phyloP scores from a whole-genome alignment of 2,113 vertebrate species.

The Echinops telfairi region DNA sequence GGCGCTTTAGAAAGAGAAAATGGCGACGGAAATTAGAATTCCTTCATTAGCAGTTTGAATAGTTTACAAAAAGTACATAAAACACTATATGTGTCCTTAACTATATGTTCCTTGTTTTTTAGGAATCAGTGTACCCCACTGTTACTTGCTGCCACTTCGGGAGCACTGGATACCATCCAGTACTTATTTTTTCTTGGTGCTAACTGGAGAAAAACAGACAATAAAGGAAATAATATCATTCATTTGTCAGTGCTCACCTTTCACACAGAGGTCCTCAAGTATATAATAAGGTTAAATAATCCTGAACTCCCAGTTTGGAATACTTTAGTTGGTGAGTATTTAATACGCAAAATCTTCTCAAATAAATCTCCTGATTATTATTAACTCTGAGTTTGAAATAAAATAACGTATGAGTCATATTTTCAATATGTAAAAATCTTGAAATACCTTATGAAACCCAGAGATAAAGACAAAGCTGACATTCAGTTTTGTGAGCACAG shows the following conservation, averaged over 20 bases:
- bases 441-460: conserved; percentile 19
- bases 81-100: not conserved
- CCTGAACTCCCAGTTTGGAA: conserved; percentile 88
- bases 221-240: conserved; percentile 87
- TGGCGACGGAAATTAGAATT: not conserved
- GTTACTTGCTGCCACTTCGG: conserved; percentile 87
- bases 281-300: conserved; percentile 84
- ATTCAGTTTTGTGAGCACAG: conserved; percentile 15
- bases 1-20: not conserved
- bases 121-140: conserved; percentile 87
- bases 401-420: not conserved
- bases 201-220: conserved; percentile 86
- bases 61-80: not conserved
- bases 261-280: conserved; percentile 86
- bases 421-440: conserved; percentile 44
- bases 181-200: conserved; percentile 86
- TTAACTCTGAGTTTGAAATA: not conserved
- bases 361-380: conserved; percentile 49
- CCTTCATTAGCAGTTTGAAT: not conserved
- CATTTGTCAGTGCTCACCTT: conserved; percentile 88
- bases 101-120: not conserved
- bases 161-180: conserved; percentile 86
- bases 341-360: not conserved
- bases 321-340: conserved; percentile 86
- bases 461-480: conserved; percentile 16